Evolutionary conservation across 2,888 invertebrate genomes (phyloP), one percentile per base, ranked within the genome.

Genomic region (Magallana nippona): DNA sequence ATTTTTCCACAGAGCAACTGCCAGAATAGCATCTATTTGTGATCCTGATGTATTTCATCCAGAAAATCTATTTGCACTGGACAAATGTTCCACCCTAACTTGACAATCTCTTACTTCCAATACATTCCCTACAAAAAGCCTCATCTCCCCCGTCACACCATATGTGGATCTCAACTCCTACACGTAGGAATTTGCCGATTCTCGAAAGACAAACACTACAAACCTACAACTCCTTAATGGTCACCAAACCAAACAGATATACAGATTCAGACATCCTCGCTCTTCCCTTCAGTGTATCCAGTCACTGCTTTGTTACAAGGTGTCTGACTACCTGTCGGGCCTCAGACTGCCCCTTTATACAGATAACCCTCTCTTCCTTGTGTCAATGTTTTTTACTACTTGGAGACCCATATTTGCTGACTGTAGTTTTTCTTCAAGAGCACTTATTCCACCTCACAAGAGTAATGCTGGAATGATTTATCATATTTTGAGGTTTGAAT

Each of bases 301-400:
- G 3, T 11, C 22, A 22, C 5, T 13, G 11, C 15, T 71, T 71
- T 27, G 22, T 22, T 19, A 63, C 63, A 63, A 63, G 27, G 63
- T 71, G 13, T 15, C 15, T 2, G 15, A 15, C 27, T 71, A 71
- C 71, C 71, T 71, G 60, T 60, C 60, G 19, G n/a, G 1, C 2
- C n/a, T 60, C 60, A 19, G 60, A 60, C n/a, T 44, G 44, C 44
- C 44, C 44, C 44, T 44, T 8, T 44, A 44, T 71, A 22, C 22
- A 27, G 22, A 71, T 10, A 15, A 27, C 32, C 13, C 27, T 27
- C 27, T 11, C 71, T 71, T 32, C 27, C 71, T 71, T 27, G 27
- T 71, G 71, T 71, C 71, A 27, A 27, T 71, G 71, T 71, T 27
- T 71, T 71, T 71, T 71, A 71, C 71, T 13, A 71, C 71, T 71